Conservation (phyloP, 2,888 invertebrate genomes). For the Ophion ellenae region DNA sequence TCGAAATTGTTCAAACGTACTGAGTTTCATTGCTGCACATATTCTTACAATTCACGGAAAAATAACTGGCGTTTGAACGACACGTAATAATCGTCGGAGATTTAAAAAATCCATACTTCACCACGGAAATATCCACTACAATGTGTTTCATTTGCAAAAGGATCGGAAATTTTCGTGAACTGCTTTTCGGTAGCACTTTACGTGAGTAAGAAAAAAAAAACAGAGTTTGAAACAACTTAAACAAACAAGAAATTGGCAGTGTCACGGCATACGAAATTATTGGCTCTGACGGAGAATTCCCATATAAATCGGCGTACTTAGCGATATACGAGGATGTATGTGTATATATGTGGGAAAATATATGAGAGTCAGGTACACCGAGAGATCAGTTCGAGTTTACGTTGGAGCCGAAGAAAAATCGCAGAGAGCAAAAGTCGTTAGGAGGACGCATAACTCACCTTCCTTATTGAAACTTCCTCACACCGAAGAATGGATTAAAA, state of each 20-base stretch:
- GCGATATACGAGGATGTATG: background rate
- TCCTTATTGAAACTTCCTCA: conserved; percentile 80
- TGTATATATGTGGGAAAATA: conserved; percentile 21
- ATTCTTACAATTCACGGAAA: too few relatives aligned
- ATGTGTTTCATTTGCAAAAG: too few relatives aligned
- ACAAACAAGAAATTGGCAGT: background rate
- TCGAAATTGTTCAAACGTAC: background rate
- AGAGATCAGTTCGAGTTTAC: conserved; percentile 39
- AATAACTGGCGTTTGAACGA: too few relatives aligned
- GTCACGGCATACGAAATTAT: background rate
- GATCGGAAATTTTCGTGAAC: too few relatives aligned
- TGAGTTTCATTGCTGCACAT: background rate
- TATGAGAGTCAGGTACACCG: conserved; percentile 47
- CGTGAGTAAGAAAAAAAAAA: background rate
- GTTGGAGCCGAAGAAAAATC: conserved; percentile 60
- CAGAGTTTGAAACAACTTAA: background rate
- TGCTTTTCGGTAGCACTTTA: background rate
- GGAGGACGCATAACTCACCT: conserved; percentile 77
- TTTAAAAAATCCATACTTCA: too few relatives aligned
- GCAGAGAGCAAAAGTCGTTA: conserved; percentile 76
- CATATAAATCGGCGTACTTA: conserved; percentile 1
- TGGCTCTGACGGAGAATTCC: background rate
- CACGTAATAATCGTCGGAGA: too few relatives aligned
- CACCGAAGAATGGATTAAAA: conserved; percentile 76
- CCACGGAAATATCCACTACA: too few relatives aligned